Percentiles rank a stretch among this genome's conserved stretches.
Evolutionary conservation across 2,113 vertebrate species (phyloP).

Genomic region (Dissostichus mawsoni): DNA sequence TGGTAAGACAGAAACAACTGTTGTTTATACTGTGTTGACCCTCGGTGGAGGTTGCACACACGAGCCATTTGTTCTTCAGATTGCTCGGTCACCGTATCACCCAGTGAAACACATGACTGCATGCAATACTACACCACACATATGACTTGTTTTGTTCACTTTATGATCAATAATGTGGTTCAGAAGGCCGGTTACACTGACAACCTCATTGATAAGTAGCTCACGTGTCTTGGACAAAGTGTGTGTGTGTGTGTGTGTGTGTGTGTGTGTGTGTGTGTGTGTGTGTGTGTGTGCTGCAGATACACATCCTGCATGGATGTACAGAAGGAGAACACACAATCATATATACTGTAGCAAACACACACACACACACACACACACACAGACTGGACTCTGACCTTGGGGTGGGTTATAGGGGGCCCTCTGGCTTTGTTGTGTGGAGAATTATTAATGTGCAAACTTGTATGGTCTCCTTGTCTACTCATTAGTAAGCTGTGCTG

Average conservation of each 20-base stretch:
- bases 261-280: too few relatives aligned
- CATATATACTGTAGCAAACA: neutral
- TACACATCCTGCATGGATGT: neutral
- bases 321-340: neutral
- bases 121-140: conserved; percentile 43
- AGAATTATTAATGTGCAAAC: conserved; percentile 61
- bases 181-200: conserved; percentile 5
- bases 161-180: conserved; percentile 26
- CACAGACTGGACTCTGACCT: conserved; percentile 54
- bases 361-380: conserved; percentile 19
- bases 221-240: conserved; percentile 44
- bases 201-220: conserved; percentile 30
- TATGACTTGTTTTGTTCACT: conserved; percentile 36
- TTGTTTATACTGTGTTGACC: neutral
- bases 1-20: neutral
- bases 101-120: conserved; percentile 29
- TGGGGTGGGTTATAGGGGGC: conserved; percentile 19
- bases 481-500: conserved; percentile 44
- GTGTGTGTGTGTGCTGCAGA: conserved; percentile 8
- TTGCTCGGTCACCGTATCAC: neutral
- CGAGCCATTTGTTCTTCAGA: neutral
- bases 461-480: conserved; percentile 31
- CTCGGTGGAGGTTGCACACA: neutral
- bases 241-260: neutral
- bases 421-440: conserved; percentile 51